Evolutionary conservation across 2,113 vertebrate species (phyloP), one percentile per base, ranked within the genome.

Genomic region (Tychaedon coryphoeus): DNA sequence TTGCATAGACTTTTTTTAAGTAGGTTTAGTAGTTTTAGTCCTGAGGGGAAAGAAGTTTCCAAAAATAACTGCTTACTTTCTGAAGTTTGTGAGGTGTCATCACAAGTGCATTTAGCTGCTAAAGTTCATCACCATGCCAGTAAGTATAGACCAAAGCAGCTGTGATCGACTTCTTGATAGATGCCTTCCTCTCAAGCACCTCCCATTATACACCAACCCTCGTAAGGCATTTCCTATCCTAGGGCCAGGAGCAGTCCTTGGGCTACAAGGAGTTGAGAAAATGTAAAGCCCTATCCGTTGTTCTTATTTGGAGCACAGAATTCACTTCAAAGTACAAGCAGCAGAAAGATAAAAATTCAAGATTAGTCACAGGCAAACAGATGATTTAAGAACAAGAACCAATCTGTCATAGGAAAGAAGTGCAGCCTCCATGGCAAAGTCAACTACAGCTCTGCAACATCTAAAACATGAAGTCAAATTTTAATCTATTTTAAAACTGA

Each of bases 1-100:
- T 92, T 79, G 38, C 81, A 45, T 6, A 74, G 50, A 57, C 54
- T 47, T 65, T 69, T 92, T 78, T 83, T 91, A 92, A 96, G 87
- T 96, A 94, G 95, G 92, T 89, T 95, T 84, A 92, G 88, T 93
- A 80, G 54, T 73, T 92, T 93, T 81, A 93, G 77, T 91, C 61
- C 79, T 77, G 31, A 64, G 14, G 33, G 72, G 43, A 17, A 47
- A 64, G 75, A 79, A 40, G 60, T 76, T 91, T 89, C 95, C 89
- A 93, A 85, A 95, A 92, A 96, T 95, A 96, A 84, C 89, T 78
- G 81, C 95, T 92, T 91, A 85, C 87, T 93, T 95, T 95, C 86
- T 87, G 58, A 89, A 94, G 77, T 85, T 91, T 69, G 86, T 89
- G 93, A 93, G 70, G 94, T 96, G 94, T 95, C 76, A 97, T 95